A percentile compares a stretch with the other conserved stretches of the same genome.
Evolutionary conservation across 2,888 invertebrate genomes (phyloP).

Genomic region (Hirtodrosophila cameraria): DNA sequence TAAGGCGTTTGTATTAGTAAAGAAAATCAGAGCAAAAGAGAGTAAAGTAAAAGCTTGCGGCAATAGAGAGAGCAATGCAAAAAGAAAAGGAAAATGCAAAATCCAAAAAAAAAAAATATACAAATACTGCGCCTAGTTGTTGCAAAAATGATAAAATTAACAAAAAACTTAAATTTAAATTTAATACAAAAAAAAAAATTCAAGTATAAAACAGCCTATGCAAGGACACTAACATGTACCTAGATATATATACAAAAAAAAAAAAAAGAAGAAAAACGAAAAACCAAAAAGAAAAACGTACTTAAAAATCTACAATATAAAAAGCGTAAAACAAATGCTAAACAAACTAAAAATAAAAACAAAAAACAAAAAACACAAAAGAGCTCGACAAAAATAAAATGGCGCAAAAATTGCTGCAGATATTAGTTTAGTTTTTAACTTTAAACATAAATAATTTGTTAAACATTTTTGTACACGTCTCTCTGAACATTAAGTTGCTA

Average conservation of each 20-base stretch:
- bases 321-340: conserved; percentile 39
- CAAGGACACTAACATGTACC: conserved; percentile 81
- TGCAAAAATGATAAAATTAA: conserved; percentile 50
- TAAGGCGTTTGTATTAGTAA: conserved; percentile 65
- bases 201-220: conserved; percentile 65
- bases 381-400: conserved; percentile 56
- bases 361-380: conserved; percentile 36
- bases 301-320: conserved; percentile 32
- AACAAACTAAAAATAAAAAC: conserved; percentile 38
- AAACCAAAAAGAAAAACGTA: conserved; percentile 12
- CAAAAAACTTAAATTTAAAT: conserved; percentile 44
- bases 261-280: conserved; percentile 13
- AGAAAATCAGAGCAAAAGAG: conserved; percentile 19
- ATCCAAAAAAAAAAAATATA: conserved; percentile 11
- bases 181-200: conserved; percentile 27
- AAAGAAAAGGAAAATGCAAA: conserved; percentile 6
- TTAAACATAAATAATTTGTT: conserved; percentile 34
- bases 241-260: conserved; percentile 70
- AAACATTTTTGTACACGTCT: conserved; percentile 44
- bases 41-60: conserved; percentile 41
- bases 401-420: conserved; percentile 64
- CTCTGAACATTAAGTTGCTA: conserved; percentile 17
- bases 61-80: conserved; percentile 61
- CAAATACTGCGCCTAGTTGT: conserved; percentile 62
- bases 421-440: conserved; percentile 56